These are phyloP conservation scores for Diachrysia chrysitis DNA, from an alignment of 2,888 invertebrate genomes.

Conservation along the genomic window DNA sequence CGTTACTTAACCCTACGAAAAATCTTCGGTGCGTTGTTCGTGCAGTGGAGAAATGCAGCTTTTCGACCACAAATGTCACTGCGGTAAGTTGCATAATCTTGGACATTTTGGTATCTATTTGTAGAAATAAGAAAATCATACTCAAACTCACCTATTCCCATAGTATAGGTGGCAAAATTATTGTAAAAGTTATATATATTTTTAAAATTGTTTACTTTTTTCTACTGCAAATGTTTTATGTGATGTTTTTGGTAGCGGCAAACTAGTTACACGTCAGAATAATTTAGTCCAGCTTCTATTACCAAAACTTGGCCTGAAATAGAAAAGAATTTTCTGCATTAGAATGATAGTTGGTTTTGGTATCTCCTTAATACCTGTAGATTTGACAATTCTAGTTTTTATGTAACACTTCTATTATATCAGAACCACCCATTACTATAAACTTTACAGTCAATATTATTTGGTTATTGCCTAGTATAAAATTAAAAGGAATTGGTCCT, in stretches of 20 bases:
- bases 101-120: background rate
- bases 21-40: slow-evolving; percentile 75
- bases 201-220: background rate
- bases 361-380: no score
- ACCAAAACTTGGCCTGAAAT: background rate
- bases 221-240: background rate
- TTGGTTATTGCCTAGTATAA: background rate
- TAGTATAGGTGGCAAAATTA: background rate
- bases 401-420: background rate
- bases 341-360: no score
- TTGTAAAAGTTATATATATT: background rate
- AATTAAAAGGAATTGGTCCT: background rate
- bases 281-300: background rate
- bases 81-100: slow-evolving; percentile 87
- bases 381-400: background rate
- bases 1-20: slow-evolving; percentile 71
- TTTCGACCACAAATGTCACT: slow-evolving; percentile 79
- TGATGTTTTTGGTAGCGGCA: background rate
- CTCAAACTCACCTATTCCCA: background rate
- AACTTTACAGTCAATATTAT: background rate
- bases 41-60: slow-evolving; percentile 73
- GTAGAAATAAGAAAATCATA: background rate
- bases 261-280: background rate
- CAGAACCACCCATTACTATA: background rate
- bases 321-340: background rate